phyloP scores from a whole-genome alignment of 2,113 vertebrate genomes.

The Podarcis muralis region DNA sequence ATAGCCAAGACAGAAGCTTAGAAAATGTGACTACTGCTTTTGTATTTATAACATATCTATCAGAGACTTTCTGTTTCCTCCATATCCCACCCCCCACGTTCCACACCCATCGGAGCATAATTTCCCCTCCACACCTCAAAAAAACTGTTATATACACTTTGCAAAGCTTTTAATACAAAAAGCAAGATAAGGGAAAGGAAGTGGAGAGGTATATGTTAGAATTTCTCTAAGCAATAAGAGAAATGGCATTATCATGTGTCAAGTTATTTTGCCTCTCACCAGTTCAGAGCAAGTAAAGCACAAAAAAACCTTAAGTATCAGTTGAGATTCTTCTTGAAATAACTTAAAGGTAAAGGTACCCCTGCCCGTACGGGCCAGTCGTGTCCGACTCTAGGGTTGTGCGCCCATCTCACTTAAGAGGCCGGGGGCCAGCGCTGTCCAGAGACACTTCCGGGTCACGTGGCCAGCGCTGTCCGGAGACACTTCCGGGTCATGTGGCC shows the following conservation, averaged over 20 bases:
- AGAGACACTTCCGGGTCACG: too few species aligned
- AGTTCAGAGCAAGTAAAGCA: constrained; percentile 8
- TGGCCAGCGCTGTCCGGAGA: too few species aligned
- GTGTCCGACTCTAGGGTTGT: too few species aligned
- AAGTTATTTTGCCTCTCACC: background rate
- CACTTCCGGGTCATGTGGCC: too few species aligned
- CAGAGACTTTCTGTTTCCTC: constrained; percentile 32
- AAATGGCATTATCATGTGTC: background rate
- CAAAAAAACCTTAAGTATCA: background rate
- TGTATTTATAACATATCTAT: constrained; percentile 44
- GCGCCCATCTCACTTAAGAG: too few species aligned
- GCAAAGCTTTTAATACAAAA: background rate
- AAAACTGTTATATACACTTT: too few species aligned
- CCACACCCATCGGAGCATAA: background rate
- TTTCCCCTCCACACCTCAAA: too few species aligned
- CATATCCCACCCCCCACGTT: background rate
- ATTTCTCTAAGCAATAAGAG: background rate
- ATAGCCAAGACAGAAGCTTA: constrained; percentile 58
- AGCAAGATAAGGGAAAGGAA: constrained; percentile 36
- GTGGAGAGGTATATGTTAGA: background rate
- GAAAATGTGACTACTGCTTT: constrained; percentile 4
- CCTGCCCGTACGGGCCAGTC: too few species aligned
- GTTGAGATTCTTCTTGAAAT: background rate
- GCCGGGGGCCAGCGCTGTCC: too few species aligned
- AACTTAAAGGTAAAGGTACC: too few species aligned